Evolutionary conservation across 2,888 invertebrate species (phyloP), one percentile per base, ranked within the genome.

Genomic region (Lasius fuliginosus): DNA sequence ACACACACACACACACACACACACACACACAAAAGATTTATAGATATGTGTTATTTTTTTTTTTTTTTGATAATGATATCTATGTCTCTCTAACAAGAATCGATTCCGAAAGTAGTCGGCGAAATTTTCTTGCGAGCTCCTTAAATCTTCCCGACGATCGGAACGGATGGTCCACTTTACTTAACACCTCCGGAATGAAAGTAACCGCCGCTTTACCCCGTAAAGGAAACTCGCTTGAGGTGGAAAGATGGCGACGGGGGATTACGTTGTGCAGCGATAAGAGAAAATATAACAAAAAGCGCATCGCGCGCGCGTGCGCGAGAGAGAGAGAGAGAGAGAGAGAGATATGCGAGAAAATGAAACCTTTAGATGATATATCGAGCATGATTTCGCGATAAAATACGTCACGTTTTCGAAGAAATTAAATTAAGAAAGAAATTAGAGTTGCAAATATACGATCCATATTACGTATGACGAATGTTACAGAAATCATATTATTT

Each of bases 161-260:
- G 62, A 56, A 84, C 62, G 68, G 74, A 42, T 68, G 71, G 86
- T 42, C 84, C 86, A 79, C 77, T 87, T 88, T 86, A 86, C 74
- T 87, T 84, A 85, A 87, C 82, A 82, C 87, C 81, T 69, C 79
- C 56, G 68, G 68, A 79, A 87, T 64, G 82, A 83, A 82, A 83
- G 79, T 79, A 75, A 74, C 76, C 79, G 60, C 46, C 60, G 73
- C 15, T 79, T 79, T 79, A 79, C 71, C 36, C 42, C 53, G 69
- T 69, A 64, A 53, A 23, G 69, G 69, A 84, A 64, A 76, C 56
- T 68, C 60, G 69, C 58, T 68, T 27, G 68, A 64, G 58, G 67
- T 58, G 64, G 56, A 83, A 71, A 81, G 68, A 83, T 58, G 67
- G 82, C 64, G 49, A 75, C 62, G 40, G 75, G 58, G 79, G 73